Conservation (phyloP, 2,797 vertebrate genomes). For the Sebastes vulpes region DNA sequence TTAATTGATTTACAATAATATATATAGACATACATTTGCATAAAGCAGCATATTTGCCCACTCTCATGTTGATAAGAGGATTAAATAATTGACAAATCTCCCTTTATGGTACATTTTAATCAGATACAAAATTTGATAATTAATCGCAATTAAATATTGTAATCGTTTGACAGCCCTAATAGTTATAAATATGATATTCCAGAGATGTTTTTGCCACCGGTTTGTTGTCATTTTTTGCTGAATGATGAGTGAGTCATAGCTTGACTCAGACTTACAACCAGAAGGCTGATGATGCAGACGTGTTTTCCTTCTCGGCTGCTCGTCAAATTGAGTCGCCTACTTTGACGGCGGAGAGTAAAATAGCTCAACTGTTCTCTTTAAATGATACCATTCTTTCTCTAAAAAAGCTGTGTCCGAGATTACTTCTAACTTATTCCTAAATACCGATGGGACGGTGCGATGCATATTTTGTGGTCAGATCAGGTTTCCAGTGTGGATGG, state of each 20-base stretch:
- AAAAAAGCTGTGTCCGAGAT: background rate
- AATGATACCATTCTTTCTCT: background rate
- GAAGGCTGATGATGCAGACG: background rate
- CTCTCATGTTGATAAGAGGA: too few relatives aligned
- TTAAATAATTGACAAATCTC: too few relatives aligned
- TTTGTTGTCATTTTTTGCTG: slow-evolving; percentile 9
- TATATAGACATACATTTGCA: too few relatives aligned
- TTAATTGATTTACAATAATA: too few relatives aligned
- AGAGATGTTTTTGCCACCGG: background rate
- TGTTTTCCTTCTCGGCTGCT: background rate
- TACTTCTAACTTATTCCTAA: background rate
- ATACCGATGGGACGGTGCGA: background rate
- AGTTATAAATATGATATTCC: background rate
- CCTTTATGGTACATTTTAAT: too few relatives aligned
- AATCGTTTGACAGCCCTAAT: too few relatives aligned
- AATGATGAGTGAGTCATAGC: slow-evolving; percentile 26
- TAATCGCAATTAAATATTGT: too few relatives aligned
- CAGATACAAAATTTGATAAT: too few relatives aligned
- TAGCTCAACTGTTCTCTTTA: background rate
- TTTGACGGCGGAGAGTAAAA: background rate
- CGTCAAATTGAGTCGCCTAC: background rate
- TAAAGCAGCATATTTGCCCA: too few relatives aligned
- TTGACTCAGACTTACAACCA: slow-evolving; percentile 4
- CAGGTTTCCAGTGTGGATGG: background rate
- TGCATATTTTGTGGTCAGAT: background rate